Conservation (phyloP, 92 coral and sea anemone genomes). For the Umimayanthus chanpuru region DNA sequence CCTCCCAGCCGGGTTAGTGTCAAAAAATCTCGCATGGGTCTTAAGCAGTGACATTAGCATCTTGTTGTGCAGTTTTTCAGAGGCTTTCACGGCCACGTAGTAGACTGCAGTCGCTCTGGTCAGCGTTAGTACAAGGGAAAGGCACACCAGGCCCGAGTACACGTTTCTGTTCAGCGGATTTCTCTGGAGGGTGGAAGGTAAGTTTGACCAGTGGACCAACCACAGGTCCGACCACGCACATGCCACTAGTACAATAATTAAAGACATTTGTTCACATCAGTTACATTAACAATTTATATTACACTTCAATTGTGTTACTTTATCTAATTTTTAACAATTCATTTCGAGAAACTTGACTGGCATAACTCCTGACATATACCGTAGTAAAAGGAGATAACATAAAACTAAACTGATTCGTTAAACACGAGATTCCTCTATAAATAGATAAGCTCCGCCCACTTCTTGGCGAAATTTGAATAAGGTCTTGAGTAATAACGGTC, state of each 20-base stretch:
- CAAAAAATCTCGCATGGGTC: slow-evolving; percentile 23
- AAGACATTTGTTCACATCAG: background rate
- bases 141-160: slow-evolving; percentile 20
- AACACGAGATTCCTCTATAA: too few relatives aligned
- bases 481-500: too few relatives aligned
- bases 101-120: slow-evolving; percentile 24
- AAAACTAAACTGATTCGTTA: too few relatives aligned
- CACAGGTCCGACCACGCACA: slow-evolving; percentile 45
- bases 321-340: too few relatives aligned
- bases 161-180: slow-evolving; percentile 26
- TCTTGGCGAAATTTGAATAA: too few relatives aligned
- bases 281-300: too few relatives aligned
- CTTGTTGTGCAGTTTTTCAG: slow-evolving; percentile 31
- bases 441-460: too few relatives aligned
- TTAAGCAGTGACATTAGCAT: slow-evolving; percentile 26
- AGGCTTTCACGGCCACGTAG: slow-evolving; percentile 25
- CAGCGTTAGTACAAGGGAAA: slow-evolving; percentile 14
- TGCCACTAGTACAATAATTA: background rate
- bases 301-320: too few relatives aligned
- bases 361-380: too few relatives aligned
- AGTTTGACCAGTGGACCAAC: slow-evolving; percentile 44
- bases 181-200: slow-evolving; percentile 24
- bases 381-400: too few relatives aligned
- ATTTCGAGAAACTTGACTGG: too few relatives aligned
- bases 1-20: slow-evolving; percentile 28